Evolutionary conservation across 2,113 vertebrate genomes (phyloP), one percentile per base, ranked within the genome.

Genomic region (Pandion haliaetus): DNA sequence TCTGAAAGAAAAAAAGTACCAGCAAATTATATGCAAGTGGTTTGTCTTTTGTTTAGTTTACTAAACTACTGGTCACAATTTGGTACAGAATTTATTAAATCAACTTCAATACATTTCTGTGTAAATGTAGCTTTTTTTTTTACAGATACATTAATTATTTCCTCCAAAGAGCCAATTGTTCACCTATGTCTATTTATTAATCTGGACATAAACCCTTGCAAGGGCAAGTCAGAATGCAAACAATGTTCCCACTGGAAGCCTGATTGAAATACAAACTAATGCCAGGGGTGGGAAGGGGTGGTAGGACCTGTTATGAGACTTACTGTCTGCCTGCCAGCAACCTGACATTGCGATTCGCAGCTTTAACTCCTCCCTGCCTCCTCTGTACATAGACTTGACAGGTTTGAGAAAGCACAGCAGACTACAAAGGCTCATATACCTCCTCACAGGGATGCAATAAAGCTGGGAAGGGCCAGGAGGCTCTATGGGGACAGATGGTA

Each of bases 1-100:
- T 98, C 98, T 98, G 94, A 82, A 98, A 98, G 70, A 96, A 97
- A 79, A 80, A 57, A 95, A 93, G 88, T 62, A 96, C 5, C 55
- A 88, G 90, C 10, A 95, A 95, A 57, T 95, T 40, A 93, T 17
- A 88, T 44, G 17, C 28, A 84, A 86, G 9, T 32, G 47, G 21
- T 88, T 91, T 73, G 25, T 58, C n/a, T 87, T 40, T 42, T 54
- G 11, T 54, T 90, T 47, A 45, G n/a, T 82, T 90, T 71, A 88
- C 58, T 84, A 42, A 91, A 89, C 24, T 55, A 55, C 4, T 32
- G 21, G 31, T 21, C n/a, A 59, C 12, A 3, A 73, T 32, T 71
- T 6, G 5, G 62, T 65, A 84, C 5, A 57, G 49, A 72, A 82
- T 76, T 61, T 58, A 65, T 49, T 40, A 52, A 54, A 49, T 40